Percentiles rank a stretch among this genome's conserved stretches.
phyloP scores from a whole-genome alignment of 2,113 vertebrate species.

The Sceloporus undulatus region DNA sequence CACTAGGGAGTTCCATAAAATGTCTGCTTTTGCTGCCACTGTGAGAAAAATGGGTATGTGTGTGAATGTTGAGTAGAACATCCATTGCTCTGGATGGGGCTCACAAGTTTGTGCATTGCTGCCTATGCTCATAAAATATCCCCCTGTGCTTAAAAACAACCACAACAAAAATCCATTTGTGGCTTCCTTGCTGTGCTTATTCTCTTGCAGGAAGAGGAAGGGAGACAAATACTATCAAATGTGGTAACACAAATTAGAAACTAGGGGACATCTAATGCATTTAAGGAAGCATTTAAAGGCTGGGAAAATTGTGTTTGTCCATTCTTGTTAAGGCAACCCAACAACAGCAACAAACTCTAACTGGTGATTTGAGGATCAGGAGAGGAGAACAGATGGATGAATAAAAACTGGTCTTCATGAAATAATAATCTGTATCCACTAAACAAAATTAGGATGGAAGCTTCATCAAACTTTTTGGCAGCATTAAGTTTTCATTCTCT shows the following conservation, averaged over 20 bases:
- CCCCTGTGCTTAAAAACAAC: conserved; percentile 50
- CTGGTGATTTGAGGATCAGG: neutral
- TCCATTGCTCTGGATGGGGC: conserved; percentile 53
- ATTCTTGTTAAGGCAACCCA: neutral
- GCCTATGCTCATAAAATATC: conserved; percentile 25
- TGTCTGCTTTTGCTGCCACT: neutral
- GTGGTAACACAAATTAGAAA: neutral
- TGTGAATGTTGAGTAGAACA: neutral
- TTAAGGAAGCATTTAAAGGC: neutral
- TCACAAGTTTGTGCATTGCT: neutral
- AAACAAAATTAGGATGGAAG: conserved; percentile 49
- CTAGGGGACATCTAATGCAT: neutral
- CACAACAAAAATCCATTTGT: neutral
- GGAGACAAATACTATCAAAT: neutral
- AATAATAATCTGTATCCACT: neutral
- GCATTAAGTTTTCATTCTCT: conserved; percentile 61
- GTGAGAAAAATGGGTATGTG: neutral
- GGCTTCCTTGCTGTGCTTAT: neutral
- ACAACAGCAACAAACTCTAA: neutral
- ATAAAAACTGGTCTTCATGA: neutral
- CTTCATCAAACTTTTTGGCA: conserved; percentile 64
- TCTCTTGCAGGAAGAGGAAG: neutral
- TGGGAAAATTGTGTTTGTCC: neutral
- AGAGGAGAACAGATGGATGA: neutral
- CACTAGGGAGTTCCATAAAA: neutral